Percentiles rank a stretch among this genome's conserved stretches.
phyloP scores from a whole-genome alignment of 2,797 vertebrate species.

The Megalops cyprinoides region DNA sequence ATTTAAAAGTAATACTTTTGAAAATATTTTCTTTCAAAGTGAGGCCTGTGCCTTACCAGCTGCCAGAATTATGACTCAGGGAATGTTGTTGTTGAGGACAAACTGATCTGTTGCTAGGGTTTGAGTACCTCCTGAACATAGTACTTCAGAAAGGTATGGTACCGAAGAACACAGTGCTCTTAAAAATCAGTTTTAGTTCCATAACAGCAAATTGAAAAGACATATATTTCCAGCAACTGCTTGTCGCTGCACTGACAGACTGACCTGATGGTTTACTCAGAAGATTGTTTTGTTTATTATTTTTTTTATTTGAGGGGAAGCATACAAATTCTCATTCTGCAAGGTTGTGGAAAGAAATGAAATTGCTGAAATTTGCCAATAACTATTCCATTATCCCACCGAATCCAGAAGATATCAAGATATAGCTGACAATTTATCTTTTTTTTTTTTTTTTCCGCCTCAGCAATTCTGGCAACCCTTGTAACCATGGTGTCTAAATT shows the following conservation, averaged over 20 bases:
- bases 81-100: background rate
- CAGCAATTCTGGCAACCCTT: background rate
- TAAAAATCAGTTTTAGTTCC: background rate
- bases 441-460: background rate
- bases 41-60: background rate
- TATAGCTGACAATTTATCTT: background rate
- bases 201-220: background rate
- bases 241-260: background rate
- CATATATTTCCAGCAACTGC: background rate
- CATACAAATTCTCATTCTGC: background rate
- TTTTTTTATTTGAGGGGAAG: background rate
- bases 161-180: background rate
- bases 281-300: background rate
- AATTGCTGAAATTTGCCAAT: background rate
- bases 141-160: background rate
- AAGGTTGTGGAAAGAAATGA: background rate
- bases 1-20: background rate
- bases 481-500: background rate
- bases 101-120: background rate
- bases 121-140: background rate
- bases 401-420: background rate
- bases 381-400: background rate
- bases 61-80: background rate
- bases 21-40: background rate
- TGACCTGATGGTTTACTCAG: background rate